These are phyloP conservation scores for Muntiacus reevesi DNA, from an alignment of 2,113 vertebrate species.

Conservation along the genomic window DNA sequence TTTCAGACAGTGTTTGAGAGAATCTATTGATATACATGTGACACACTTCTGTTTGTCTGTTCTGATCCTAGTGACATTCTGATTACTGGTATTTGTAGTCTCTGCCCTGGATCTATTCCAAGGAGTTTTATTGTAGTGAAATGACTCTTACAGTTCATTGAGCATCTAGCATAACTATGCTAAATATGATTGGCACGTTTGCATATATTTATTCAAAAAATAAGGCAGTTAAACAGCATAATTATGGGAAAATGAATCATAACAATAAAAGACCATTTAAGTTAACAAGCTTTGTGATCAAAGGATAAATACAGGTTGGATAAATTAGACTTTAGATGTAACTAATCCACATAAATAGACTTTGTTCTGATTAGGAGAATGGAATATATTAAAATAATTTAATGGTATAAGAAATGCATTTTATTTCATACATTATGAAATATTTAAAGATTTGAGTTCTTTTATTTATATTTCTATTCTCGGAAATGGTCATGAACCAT, in stretches of 20 bases:
- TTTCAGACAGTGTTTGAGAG: constrained; percentile 65
- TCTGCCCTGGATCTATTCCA: constrained; percentile 82
- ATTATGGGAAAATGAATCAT: constrained; percentile 83
- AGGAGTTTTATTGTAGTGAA: constrained; percentile 86
- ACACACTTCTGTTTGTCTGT: constrained; percentile 62
- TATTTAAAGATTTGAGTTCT: constrained; percentile 39
- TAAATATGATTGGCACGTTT: constrained; percentile 84
- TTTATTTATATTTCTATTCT: constrained; percentile 60
- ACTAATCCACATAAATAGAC: constrained; percentile 83
- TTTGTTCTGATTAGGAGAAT: constrained; percentile 79
- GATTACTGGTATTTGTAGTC: constrained; percentile 78
- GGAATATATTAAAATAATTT: constrained; percentile 81
- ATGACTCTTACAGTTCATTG: constrained; percentile 87
- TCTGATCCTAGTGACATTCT: constrained; percentile 69
- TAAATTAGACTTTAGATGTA: constrained; percentile 81
- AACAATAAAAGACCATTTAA: constrained; percentile 86
- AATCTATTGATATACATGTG: constrained; percentile 50
- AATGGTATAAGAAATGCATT: constrained; percentile 60
- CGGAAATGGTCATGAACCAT: constrained; percentile 1
- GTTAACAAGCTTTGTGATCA: constrained; percentile 87
- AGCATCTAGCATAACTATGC: constrained; percentile 82
- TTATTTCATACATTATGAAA: constrained; percentile 63
- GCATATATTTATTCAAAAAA: constrained; percentile 82
- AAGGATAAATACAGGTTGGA: constrained; percentile 85
- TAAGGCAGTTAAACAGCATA: constrained; percentile 78